Conservation (phyloP, 2,888 invertebrate species). For the Pyralis farinalis region DNA sequence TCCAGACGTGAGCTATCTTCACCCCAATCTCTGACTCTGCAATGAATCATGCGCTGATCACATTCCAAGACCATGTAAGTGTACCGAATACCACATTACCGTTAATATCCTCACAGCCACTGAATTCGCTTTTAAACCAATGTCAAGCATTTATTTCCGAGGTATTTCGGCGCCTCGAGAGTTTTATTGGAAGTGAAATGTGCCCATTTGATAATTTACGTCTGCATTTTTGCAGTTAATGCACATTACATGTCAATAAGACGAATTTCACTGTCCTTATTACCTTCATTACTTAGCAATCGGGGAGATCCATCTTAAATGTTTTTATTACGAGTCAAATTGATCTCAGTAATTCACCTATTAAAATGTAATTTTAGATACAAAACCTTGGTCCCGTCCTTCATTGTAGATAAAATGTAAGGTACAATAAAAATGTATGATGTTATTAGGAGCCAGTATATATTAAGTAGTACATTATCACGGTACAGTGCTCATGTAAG, state of each 20-base stretch:
- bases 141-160: conserved; percentile 41
- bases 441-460: neutral
- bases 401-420: conserved; percentile 1
- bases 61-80: conserved; percentile 47
- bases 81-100: conserved; percentile 47
- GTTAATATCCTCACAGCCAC: conserved; percentile 53
- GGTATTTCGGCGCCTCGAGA: conserved; percentile 44
- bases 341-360: conserved; percentile 2
- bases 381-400: neutral
- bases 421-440: conserved; percentile 8
- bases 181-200: conserved; percentile 37
- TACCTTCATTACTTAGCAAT: conserved; percentile 10
- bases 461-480: neutral
- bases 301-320: neutral
- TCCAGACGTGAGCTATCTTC: conserved; percentile 20
- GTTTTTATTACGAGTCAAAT: conserved; percentile 1
- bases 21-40: conserved; percentile 24
- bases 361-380: conserved; percentile 8
- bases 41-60: conserved; percentile 53
- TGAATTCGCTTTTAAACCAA: conserved; percentile 48
- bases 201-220: conserved; percentile 34
- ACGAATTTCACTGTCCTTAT: conserved; percentile 15
- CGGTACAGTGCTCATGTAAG: conserved; percentile 7
- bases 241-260: conserved; percentile 13
- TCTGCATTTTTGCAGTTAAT: conserved; percentile 22